Conservation (phyloP, 2,888 invertebrate species). For the Lathronympha strigana region DNA sequence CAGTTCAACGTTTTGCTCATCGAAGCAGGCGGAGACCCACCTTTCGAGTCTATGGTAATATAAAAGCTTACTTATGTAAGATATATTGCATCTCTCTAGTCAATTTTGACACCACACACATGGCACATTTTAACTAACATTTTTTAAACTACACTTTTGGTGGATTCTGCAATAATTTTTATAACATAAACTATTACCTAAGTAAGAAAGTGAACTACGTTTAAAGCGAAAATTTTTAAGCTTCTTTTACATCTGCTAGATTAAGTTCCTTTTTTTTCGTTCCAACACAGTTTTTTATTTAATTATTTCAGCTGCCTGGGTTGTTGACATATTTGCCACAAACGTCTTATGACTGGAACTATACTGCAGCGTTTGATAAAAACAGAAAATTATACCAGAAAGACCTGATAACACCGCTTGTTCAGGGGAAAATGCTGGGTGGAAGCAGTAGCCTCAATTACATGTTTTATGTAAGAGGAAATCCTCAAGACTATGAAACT, state of each 20-base stretch:
- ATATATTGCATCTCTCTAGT: neutral
- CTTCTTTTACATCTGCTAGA: too few relatives aligned
- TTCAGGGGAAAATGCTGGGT: slow-evolving; percentile 59
- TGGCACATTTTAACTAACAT: too few relatives aligned
- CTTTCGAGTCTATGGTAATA: slow-evolving; percentile 46
- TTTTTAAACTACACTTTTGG: too few relatives aligned
- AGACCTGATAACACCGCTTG: slow-evolving; percentile 43
- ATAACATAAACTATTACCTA: too few relatives aligned
- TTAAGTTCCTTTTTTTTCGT: neutral
- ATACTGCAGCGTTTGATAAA: slow-evolving; percentile 49
- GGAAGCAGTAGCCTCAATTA: slow-evolving; percentile 56
- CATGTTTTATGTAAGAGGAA: slow-evolving; percentile 51
- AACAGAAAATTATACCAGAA: slow-evolving; percentile 47
- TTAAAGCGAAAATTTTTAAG: too few relatives aligned
- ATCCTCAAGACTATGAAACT: slow-evolving; percentile 49
- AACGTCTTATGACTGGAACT: slow-evolving; percentile 51
- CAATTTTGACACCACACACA: too few relatives aligned
- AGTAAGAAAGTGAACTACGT: too few relatives aligned
- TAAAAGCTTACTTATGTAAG: neutral
- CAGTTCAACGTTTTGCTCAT: slow-evolving; percentile 46
- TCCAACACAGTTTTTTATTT: slow-evolving; percentile 12
- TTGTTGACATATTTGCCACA: slow-evolving; percentile 49
- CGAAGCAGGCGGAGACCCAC: slow-evolving; percentile 44
- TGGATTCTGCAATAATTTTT: too few relatives aligned
- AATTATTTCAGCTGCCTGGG: slow-evolving; percentile 51